Conservation (phyloP, 2,888 invertebrate species). For the Cryptocephalus primarius region DNA sequence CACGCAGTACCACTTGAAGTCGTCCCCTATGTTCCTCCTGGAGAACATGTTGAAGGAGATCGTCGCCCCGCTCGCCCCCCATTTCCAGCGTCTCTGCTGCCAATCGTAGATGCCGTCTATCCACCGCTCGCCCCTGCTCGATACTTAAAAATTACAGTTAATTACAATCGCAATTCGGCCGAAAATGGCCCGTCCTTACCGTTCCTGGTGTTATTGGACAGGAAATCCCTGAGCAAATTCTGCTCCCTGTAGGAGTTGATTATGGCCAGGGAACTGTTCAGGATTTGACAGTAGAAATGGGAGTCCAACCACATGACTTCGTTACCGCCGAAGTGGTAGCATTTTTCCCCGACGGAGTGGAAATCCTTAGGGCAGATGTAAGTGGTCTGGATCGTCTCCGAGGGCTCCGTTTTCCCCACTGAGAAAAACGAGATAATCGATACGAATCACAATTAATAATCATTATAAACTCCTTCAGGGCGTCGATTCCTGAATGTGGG, state of each 20-base stretch:
- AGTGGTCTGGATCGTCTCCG: slow-evolving; percentile 9
- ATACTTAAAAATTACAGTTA: slow-evolving; percentile 7
- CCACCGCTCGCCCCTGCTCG: slow-evolving; percentile 43
- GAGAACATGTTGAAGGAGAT: slow-evolving; percentile 62
- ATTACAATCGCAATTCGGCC: too few species aligned
- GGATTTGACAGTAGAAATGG: slow-evolving; percentile 21
- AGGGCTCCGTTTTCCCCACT: slow-evolving; percentile 3
- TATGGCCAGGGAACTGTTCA: slow-evolving; percentile 16
- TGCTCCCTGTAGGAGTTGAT: slow-evolving; percentile 10
- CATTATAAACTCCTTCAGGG: too few species aligned
- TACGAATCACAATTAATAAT: too few species aligned
- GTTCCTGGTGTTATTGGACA: slow-evolving; percentile 5
- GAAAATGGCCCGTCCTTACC: slow-evolving; percentile 11
- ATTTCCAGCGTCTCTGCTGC: slow-evolving; percentile 57
- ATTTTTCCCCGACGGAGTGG: slow-evolving; percentile 21
- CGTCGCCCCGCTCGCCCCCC: slow-evolving; percentile 59
- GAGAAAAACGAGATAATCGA: slow-evolving; percentile 3
- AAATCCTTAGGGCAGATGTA: slow-evolving; percentile 23
- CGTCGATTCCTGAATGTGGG: too few species aligned
- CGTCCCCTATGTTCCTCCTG: slow-evolving; percentile 42
- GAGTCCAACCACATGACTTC: slow-evolving; percentile 25
- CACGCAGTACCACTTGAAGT: slow-evolving; percentile 41
- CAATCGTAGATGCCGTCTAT: slow-evolving; percentile 71
- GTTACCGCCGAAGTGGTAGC: slow-evolving; percentile 26
- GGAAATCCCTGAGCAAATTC: slow-evolving; percentile 10